Evolutionary conservation across 1,140 invertebrate genomes (phyloP).

Genomic region (Cydia pomonella): DNA sequence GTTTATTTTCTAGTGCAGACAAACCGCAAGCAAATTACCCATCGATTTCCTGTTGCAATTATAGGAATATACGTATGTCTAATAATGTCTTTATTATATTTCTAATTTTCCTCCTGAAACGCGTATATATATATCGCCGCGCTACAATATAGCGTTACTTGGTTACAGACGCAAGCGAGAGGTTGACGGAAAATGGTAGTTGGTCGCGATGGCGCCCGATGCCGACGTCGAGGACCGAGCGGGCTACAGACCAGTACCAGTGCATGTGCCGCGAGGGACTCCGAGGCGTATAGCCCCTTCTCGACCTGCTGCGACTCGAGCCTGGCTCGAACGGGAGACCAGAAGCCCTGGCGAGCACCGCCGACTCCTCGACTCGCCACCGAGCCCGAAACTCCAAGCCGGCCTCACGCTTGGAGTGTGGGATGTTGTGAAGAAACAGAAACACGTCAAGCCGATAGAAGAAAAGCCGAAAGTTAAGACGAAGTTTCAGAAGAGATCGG

Average conservation of each 20-base stretch:
- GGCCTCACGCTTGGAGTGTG: constrained; percentile 59
- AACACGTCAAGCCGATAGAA: constrained; percentile 47
- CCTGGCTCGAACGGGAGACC: constrained; percentile 31
- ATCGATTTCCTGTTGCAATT: constrained; percentile 24
- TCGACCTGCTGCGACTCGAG: background rate
- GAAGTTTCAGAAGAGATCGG: constrained; percentile 63
- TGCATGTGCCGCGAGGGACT: constrained; percentile 42
- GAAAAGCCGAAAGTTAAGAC: constrained; percentile 51
- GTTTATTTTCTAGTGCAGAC: background rate
- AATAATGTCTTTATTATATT: background rate
- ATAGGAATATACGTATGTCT: background rate
- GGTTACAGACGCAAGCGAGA: constrained; percentile 20
- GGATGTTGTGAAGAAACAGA: constrained; percentile 47
- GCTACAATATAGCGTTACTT: background rate
- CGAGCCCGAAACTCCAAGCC: constrained; percentile 53
- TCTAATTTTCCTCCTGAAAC: background rate
- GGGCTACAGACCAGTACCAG: constrained; percentile 42
- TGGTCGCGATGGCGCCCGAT: constrained; percentile 60
- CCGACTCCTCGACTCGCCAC: constrained; percentile 47
- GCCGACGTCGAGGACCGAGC: constrained; percentile 56
- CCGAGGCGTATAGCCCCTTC: background rate
- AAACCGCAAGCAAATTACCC: constrained; percentile 30
- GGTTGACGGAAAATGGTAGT: constrained; percentile 48
- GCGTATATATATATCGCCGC: constrained; percentile 3
- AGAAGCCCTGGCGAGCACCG: constrained; percentile 63